Evolutionary conservation across 2,113 vertebrate species (phyloP), one percentile per base, ranked within the genome.

Genomic region (Hyperoodon ampullatus): DNA sequence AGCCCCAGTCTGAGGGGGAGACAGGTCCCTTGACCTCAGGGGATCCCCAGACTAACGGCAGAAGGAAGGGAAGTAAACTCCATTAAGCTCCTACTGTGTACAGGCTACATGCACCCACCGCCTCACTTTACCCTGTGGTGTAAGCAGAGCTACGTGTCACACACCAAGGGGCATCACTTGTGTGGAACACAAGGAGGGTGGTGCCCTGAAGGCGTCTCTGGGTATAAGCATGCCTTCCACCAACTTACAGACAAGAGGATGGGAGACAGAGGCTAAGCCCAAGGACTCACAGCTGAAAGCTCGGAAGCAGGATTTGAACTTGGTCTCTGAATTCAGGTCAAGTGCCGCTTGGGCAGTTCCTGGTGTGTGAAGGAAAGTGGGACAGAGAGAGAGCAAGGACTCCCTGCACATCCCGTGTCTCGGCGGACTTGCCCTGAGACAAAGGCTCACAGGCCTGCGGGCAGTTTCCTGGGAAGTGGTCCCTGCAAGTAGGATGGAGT

Each of bases 171-270:
- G 33, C 33, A 18, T 9, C 65, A 66, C 30, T 66, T 66, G 65
- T 66, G 65, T 33, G 30, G 39, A 47, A 33, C 42, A 68, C 7
- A 2, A 2, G 26, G 42, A 33, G 5, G n/a, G 5, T 3, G 30
- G 61, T 5, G 0, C 12, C 35, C 81, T 82, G 53, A 44, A 23
- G 12, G 26, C 3, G 75, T 18, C 23, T 33, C 47, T 5, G 21
- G 28, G 26, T 15, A 10, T 1, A 5, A 63, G 24, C 10, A 0
- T 1, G 2, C 26, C n/a, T 8, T 23, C 30, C 9, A 2, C 53
- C 24, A 6, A 33, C 55, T 28, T 42, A 19, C n/a, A n/a, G 44
- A 58, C 1, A 1, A 88, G 42, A 44, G 5, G 7, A 7, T 21
- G 9, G 21, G 15, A 2, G 28, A 35, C 9, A 3, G 4, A 65